Evolutionary conservation across 2,888 invertebrate species (phyloP).

Genomic region (Drosophila mercatorum): DNA sequence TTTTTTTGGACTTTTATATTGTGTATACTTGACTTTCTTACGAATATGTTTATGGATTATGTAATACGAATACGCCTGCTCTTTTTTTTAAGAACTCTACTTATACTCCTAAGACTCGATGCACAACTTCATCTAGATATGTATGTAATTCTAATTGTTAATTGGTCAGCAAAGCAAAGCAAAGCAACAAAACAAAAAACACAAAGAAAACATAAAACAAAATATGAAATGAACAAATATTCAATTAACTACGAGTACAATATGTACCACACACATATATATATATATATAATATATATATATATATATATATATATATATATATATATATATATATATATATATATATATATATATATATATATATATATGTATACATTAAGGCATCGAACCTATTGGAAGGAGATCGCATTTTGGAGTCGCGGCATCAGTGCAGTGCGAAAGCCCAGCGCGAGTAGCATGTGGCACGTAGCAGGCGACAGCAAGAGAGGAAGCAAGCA

Average conservation of each 20-base stretch:
- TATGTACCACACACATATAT: neutral
- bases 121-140: constrained; percentile 67
- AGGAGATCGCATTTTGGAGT: constrained; percentile 20
- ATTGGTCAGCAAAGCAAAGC: constrained; percentile 37
- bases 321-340: constrained; percentile 12
- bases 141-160: constrained; percentile 49
- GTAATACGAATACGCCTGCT: constrained; percentile 16
- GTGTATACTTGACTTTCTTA: constrained; percentile 12
- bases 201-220: constrained; percentile 1
- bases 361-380: constrained; percentile 24
- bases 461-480: neutral
- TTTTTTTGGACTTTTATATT: constrained; percentile 15
- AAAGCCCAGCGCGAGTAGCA: neutral
- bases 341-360: constrained; percentile 7
- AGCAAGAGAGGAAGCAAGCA: neutral
- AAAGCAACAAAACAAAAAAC: neutral
- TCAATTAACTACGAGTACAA: constrained; percentile 25
- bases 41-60: constrained; percentile 26
- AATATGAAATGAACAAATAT: constrained; percentile 19
- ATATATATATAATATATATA: neutral
- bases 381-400: constrained; percentile 24
- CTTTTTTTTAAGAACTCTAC: constrained; percentile 33
- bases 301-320: constrained; percentile 17
- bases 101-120: constrained; percentile 70
- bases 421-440: constrained; percentile 12